Percentiles rank a stretch among this genome's conserved stretches.
Evolutionary conservation across 2,888 invertebrate genomes (phyloP).

Genomic region (Tetragonula carbonaria): DNA sequence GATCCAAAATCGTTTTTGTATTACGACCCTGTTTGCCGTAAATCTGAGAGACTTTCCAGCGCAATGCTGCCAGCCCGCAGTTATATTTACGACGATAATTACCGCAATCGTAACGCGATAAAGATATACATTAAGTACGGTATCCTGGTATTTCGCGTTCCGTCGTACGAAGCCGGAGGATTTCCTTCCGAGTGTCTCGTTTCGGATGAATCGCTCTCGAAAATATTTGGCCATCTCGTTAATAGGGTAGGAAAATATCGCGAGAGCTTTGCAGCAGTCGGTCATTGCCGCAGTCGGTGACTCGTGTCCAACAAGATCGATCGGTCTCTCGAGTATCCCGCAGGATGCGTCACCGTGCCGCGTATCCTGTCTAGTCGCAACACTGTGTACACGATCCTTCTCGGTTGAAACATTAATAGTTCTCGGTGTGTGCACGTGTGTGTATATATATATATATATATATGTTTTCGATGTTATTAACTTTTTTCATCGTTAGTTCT

Average conservation of each 20-base stretch:
- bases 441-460: constrained; percentile 10
- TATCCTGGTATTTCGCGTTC: constrained; percentile 10
- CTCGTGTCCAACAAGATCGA: constrained; percentile 67
- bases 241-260: constrained; percentile 60
- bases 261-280: constrained; percentile 47
- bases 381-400: constrained; percentile 31
- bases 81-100: constrained; percentile 37
- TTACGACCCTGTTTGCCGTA: neutral
- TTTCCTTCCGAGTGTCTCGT: neutral
- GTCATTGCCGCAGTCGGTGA: constrained; percentile 58
- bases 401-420: constrained; percentile 25
- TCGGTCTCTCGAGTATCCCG: constrained; percentile 64
- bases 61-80: neutral
- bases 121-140: constrained; percentile 22
- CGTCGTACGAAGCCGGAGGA: neutral
- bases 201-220: neutral
- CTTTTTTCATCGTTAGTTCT: constrained; percentile 7
- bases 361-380: constrained; percentile 49
- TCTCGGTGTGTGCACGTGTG: constrained; percentile 11
- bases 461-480: constrained; percentile 26
- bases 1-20: constrained; percentile 35
- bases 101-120: constrained; percentile 11
- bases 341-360: constrained; percentile 62
- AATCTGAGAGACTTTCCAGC: neutral
- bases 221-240: constrained; percentile 15